Conservation (phyloP, 2,113 vertebrate species). For the Notothenia rossii region DNA sequence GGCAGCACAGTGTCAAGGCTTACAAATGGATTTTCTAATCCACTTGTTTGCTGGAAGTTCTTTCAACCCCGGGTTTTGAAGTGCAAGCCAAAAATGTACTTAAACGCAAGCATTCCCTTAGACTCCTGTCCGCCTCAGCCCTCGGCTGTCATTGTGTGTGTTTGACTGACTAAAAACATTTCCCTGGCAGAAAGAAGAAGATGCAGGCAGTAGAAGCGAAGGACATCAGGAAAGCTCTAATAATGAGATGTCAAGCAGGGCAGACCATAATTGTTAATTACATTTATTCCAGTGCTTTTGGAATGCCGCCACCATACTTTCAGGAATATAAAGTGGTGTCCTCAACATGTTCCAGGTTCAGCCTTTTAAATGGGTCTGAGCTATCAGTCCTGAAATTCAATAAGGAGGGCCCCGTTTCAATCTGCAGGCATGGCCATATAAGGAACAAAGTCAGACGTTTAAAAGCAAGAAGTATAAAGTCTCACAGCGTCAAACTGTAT, state of each 20-base stretch:
- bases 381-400: constrained; percentile 71
- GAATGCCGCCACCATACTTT: constrained; percentile 78
- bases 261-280: constrained; percentile 81
- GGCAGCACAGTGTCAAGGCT: constrained; percentile 67
- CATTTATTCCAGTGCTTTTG: constrained; percentile 79
- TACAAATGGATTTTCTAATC: constrained; percentile 82
- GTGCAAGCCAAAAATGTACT: constrained; percentile 79
- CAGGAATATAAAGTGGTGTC: constrained; percentile 80
- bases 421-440: constrained; percentile 34
- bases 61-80: constrained; percentile 74
- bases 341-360: constrained; percentile 76
- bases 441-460: constrained; percentile 51
- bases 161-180: constrained; percentile 62
- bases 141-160: constrained; percentile 55
- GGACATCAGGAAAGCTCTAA: constrained; percentile 77
- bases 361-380: constrained; percentile 69
- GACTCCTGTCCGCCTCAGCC: constrained; percentile 63
- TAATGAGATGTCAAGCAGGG: constrained; percentile 82
- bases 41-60: constrained; percentile 76
- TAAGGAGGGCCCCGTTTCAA: constrained; percentile 42
- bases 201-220: constrained; percentile 59
- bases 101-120: constrained; percentile 66
- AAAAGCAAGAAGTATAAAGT: constrained; percentile 46
- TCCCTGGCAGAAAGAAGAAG: constrained; percentile 36
- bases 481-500: constrained; percentile 29